Evolutionary conservation across 1,140 invertebrate genomes (phyloP).

Genomic region (Cydia pomonella): DNA sequence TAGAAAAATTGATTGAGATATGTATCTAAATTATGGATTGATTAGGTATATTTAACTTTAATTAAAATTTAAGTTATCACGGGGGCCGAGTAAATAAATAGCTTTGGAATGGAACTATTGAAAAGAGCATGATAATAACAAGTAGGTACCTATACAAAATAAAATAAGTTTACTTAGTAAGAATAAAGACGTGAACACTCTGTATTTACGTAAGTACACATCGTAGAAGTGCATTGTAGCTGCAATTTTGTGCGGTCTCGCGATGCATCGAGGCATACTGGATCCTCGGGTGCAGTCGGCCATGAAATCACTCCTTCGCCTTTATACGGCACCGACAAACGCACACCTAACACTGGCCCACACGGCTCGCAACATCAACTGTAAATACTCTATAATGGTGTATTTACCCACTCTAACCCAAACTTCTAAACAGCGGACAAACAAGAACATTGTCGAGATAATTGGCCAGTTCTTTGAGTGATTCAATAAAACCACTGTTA

Average conservation of each 20-base stretch:
- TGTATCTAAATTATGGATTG: too few species aligned
- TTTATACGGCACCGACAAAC: constrained; percentile 60
- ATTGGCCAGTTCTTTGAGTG: background rate
- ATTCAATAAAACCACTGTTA: constrained; percentile 6
- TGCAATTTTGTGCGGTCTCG: constrained; percentile 66
- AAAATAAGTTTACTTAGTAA: too few species aligned
- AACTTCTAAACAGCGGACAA: constrained; percentile 36
- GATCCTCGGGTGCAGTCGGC: constrained; percentile 54
- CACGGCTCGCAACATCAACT: background rate
- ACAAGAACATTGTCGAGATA: background rate
- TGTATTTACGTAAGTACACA: background rate
- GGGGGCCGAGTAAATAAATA: too few species aligned
- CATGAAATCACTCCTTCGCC: constrained; percentile 68
- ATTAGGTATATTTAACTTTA: too few species aligned
- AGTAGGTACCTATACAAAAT: too few species aligned
- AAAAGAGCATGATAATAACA: too few species aligned
- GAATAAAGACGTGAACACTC: too few species aligned
- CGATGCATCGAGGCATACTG: constrained; percentile 52
- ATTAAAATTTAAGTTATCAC: too few species aligned
- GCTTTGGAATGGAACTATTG: too few species aligned
- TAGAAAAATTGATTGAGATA: too few species aligned
- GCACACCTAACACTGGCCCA: constrained; percentile 5
- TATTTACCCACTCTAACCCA: constrained; percentile 46
- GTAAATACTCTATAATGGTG: constrained; percentile 42
- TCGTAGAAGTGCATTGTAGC: background rate